phyloP scores from a whole-genome alignment of 2,113 vertebrate genomes.

The Dascyllus trimaculatus region DNA sequence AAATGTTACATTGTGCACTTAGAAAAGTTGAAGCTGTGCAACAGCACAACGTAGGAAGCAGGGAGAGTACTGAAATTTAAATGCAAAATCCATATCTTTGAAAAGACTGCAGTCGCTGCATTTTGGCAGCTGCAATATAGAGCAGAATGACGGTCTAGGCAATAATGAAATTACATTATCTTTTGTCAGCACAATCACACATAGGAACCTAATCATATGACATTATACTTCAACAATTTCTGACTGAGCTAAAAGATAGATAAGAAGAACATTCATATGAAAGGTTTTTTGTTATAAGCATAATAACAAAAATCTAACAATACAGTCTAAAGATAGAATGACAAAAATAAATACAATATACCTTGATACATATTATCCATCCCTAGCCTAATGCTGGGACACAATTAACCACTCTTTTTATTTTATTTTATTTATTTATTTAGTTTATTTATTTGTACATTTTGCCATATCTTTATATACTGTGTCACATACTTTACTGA shows the following conservation, averaged over 20 bases:
- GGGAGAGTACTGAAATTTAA: conserved; percentile 17
- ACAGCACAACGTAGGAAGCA: background rate
- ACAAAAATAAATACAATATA: too few relatives aligned
- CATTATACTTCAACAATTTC: conserved; percentile 1
- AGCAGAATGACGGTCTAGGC: background rate
- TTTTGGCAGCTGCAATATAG: conserved; percentile 24
- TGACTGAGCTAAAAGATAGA: background rate
- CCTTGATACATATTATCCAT: too few relatives aligned
- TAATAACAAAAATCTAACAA: too few relatives aligned
- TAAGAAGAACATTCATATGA: background rate
- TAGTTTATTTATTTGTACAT: too few relatives aligned
- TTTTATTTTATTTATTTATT: too few relatives aligned
- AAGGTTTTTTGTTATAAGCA: too few relatives aligned
- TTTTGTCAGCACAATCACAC: conserved; percentile 14
- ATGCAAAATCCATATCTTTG: conserved; percentile 41
- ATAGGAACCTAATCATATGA: background rate
- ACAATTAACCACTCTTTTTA: too few relatives aligned
- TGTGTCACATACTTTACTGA: too few relatives aligned
- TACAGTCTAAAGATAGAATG: too few relatives aligned
- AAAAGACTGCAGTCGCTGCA: conserved; percentile 33
- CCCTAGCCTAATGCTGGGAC: too few relatives aligned
- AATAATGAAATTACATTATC: conserved; percentile 12
- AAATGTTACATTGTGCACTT: background rate
- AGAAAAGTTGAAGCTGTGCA: background rate
- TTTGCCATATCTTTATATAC: too few relatives aligned